Base-by-base conservation (phyloP, 2,113 vertebrate species). In the Nicator chloris region DNA sequence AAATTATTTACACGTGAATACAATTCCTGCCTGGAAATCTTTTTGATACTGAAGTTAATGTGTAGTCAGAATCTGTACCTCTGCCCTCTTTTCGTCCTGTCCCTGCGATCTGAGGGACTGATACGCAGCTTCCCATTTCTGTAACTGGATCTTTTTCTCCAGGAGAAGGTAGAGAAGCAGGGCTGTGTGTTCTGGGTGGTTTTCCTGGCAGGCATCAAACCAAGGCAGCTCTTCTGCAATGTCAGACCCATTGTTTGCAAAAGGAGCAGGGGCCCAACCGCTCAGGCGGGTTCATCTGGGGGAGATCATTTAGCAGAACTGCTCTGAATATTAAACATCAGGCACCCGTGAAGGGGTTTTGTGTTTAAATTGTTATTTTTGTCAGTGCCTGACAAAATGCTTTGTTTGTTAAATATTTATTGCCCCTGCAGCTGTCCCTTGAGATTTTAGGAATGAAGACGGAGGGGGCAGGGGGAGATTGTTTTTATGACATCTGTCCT, bases 181-280 rank as follows among this genome's bases (percentile, higher is more conserved):
- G 61, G 33, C 42, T 0, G 0, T 37, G 56, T 44, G 37, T 40
- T 15, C 27, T 28, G 11, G 40, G 23, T 47, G 11, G 10, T 31
- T 51, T 49, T 75, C 45, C 70, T 33, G 33, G 37, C 26, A 18
- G 30, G 20, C 31, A 23, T 49, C 69, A 60, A 42, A 71, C 42
- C 59, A 23, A 68, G 76, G 75, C 45, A 26, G 12, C 53, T 93
- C 72, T 88, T 45, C 61, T 68, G 28, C 71, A 12, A 0, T 10
- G 13, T 60, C 68, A 79, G 50, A 78, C 42, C 18, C 40, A 5
- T 31, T 53, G 59, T 47, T 35, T 80, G 33, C 12, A 59, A 44
- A 82, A 53, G 14, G 26, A 61, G 37, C 26, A 5, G 30, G 15
- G 84, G 22, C 51, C 8, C 4, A 54, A 0, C 30, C 33, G 87